phyloP scores from a whole-genome alignment of 2,113 vertebrate genomes.

The Cottus gobio region DNA sequence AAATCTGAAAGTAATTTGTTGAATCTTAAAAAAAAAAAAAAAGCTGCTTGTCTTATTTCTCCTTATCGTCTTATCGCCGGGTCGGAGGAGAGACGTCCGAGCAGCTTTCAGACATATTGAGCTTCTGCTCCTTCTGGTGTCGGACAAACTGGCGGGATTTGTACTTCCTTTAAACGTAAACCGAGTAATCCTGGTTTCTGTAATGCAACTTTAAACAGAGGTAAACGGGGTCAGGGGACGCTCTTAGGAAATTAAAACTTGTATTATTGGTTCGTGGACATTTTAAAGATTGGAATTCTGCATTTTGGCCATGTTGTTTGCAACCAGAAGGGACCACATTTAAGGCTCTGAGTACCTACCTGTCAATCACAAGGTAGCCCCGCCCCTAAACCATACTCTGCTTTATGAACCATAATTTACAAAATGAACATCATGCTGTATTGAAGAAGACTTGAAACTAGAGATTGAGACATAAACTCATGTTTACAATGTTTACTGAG shows the following conservation, averaged over 20 bases:
- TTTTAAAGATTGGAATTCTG: not conserved
- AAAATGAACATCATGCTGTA: no score
- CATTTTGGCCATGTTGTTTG: no score
- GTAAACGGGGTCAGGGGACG: not conserved
- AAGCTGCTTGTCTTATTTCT: constrained; percentile 21
- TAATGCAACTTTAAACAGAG: not conserved
- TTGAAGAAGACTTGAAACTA: no score
- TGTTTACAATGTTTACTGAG: no score
- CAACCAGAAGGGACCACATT: no score
- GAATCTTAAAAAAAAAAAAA: constrained; percentile 50
- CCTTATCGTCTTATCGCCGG: not conserved
- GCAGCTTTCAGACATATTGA: constrained; percentile 74
- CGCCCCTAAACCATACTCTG: not conserved
- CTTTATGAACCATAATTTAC: no score
- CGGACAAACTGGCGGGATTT: no score
- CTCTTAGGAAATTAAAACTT: not conserved
- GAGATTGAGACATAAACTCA: no score
- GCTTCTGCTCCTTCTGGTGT: constrained; percentile 68
- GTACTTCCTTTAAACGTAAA: constrained; percentile 59
- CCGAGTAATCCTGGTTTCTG: constrained; percentile 75
- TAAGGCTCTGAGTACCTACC: no score
- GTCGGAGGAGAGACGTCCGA: constrained; percentile 33
- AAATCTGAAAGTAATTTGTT: constrained; percentile 37
- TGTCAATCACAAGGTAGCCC: not conserved
- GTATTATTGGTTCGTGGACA: not conserved